Percentiles rank a stretch among this genome's conserved stretches.
Evolutionary conservation across 1,140 invertebrate genomes (phyloP).

Genomic region (Coenobita brevimanus): DNA sequence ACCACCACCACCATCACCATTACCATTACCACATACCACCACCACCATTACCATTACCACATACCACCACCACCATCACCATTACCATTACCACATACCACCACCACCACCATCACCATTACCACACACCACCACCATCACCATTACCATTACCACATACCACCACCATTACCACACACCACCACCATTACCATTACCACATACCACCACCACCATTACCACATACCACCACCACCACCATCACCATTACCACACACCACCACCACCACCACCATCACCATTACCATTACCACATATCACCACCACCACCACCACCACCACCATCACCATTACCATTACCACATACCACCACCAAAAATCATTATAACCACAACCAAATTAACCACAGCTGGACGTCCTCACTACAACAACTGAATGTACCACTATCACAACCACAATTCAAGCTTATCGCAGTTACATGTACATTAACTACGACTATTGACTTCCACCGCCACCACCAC

Average conservation of each 20-base stretch:
- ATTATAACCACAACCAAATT: background rate
- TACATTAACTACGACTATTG: too few species aligned
- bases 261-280: background rate
- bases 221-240: background rate
- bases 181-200: constrained; percentile 6
- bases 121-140: background rate
- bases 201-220: too few species aligned
- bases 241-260: background rate
- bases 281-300: constrained; percentile 22
- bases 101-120: background rate
- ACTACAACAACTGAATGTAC: too few species aligned
- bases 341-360: background rate
- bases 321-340: background rate
- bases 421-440: too few species aligned
- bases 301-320: constrained; percentile 22
- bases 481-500: too few species aligned
- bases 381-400: too few species aligned
- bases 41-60: background rate
- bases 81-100: background rate
- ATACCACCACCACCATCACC: background rate
- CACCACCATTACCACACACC: background rate
- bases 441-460: too few species aligned
- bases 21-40: background rate
- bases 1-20: background rate
- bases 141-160: background rate